A percentile compares a stretch with the other conserved stretches of the same genome.
Evolutionary conservation across 2,113 vertebrate genomes (phyloP).

Genomic region (Oenanthe oenanthe): DNA sequence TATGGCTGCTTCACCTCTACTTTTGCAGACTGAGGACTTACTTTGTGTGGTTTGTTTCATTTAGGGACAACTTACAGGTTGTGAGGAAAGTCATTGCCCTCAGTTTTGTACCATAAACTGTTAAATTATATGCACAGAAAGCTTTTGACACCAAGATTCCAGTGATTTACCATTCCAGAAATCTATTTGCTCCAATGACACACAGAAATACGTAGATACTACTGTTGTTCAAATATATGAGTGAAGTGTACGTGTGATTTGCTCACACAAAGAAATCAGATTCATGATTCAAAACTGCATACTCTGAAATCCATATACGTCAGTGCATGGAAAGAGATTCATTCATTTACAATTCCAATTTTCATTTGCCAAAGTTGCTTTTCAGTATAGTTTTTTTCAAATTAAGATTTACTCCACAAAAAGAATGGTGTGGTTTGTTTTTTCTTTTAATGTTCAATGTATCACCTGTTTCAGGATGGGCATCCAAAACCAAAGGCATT

Average conservation of each 20-base stretch:
- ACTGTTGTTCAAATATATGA: not conserved
- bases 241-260: not conserved
- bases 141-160: not conserved
- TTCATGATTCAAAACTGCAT: not conserved
- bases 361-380: not conserved
- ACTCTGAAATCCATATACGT: not conserved
- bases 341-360: too few relatives aligned
- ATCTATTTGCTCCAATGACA: not conserved
- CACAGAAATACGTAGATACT: not conserved
- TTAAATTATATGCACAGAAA: not conserved
- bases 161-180: not conserved
- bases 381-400: not conserved
- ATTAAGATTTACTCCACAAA: not conserved
- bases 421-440: not conserved
- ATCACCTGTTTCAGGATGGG: not conserved
- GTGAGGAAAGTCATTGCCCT: not conserved
- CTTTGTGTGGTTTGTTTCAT: not conserved
- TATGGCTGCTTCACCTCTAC: not conserved
- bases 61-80: not conserved
- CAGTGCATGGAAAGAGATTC: not conserved
- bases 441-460: not conserved
- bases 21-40: not conserved
- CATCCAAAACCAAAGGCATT: not conserved
- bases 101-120: not conserved
- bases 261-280: not conserved